Evolutionary conservation across 2,888 invertebrate species (phyloP), one percentile per base, ranked within the genome.

Genomic region (Mimachlamys varia): DNA sequence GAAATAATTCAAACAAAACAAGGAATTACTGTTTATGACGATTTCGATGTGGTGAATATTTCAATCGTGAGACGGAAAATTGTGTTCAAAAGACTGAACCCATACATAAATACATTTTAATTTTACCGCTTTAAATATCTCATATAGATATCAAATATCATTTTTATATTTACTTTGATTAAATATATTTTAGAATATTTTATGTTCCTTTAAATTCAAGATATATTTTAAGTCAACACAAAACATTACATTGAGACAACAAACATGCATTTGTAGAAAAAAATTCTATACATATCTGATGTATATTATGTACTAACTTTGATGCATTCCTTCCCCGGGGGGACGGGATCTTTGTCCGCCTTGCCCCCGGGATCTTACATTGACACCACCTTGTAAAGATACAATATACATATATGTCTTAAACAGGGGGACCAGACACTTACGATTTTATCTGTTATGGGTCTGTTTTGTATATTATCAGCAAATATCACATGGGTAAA

Each of bases 301-400:
- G 12, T 62, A 12, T 33, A 76, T 76, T 33, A 13, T 22, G 58
- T 76, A 76, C 76, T 76, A 76, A 76, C 76, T 76, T 76, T 76
- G 27, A 33, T 33, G 33, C 17, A 76, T 76, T 58, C 58, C 58
- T 58, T 58, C 58, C 76, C 76, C 76, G 33, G 76, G 76, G 76
- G 76, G 76, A 76, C 76, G 76, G 76, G 76, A 76, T 76, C 76
- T 76, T 27, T 76, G 13, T 27, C 76, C 76, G 76, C 33, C 33
- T 15, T 0, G 76, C 76, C 76, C 76, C 76, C 76, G 76, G 33
- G 76, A 58, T n/a, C 58, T 58, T 58, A 58, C 33, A 76, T 33
- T 1, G 27, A 33, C 76, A 76, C 33, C 76, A 76, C 76, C 76
- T 76, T 76, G 33, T 76, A 76, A 76, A 76, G 33, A 76, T 76